Base-by-base conservation (phyloP, 2,888 invertebrate species). In the Eilema depressum region DNA sequence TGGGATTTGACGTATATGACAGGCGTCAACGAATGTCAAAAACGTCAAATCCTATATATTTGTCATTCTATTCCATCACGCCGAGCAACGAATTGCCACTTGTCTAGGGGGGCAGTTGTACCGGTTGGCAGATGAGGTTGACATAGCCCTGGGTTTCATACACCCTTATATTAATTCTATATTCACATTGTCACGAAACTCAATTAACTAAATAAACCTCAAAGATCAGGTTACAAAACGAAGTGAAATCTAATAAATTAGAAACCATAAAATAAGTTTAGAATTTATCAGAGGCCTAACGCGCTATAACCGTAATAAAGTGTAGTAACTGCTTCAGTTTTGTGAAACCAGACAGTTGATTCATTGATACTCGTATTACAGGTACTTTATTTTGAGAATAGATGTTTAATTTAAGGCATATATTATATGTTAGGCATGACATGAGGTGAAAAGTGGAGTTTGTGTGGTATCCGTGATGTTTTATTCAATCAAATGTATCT, bases 291-390 rank as follows among this genome's bases (percentile, higher is more conserved):
- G 30, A 14, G 23, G 8, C 61, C 5, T 33, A 23, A 23, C 33
- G 30, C 12, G n/a, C 12, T 33, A n/a, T n/a, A 23, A 62, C 62
- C 33, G 33, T 33, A 33, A 62, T 62, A 62, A 62, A 33, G n/a
- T 23, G n/a, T 30, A 23, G 17, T 37, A 25, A 37, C 23, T 37
- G 25, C 14, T 25, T 62, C 33, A 37, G 33, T 62, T 37, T 62
- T 25, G 8, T 23, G 5, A 33, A 33, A 33, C 14, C 33, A 23
- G 14, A 33, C 33, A 23, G 60, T 33, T 61, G 30, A 23, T n/a
- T 28, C 53, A 47, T 47, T 47, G 5, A 47, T 8, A 20, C 20
- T 47, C 20, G n/a, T n/a, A n/a, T n/a, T n/a, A n/a, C n/a, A n/a
- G n/a, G n/a, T n/a, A n/a, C n/a, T 37, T 37, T 47, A 47, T 20